Conservation (phyloP, 2,888 invertebrate species). For the Protonemura montana region DNA sequence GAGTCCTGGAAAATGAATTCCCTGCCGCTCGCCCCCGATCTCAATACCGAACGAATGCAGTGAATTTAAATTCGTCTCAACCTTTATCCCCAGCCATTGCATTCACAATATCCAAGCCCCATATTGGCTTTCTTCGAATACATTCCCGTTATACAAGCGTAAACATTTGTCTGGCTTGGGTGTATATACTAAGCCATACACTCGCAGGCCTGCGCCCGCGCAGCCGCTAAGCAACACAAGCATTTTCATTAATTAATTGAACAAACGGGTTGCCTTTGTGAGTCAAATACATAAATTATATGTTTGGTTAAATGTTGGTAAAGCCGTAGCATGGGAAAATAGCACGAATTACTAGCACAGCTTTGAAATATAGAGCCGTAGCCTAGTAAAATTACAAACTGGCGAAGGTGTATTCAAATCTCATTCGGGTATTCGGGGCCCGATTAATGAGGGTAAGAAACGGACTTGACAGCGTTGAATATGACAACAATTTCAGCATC, state of each 20-base stretch:
- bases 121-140: constrained; percentile 12
- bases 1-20: not conserved
- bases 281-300: not conserved
- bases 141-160: not conserved
- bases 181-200: not conserved
- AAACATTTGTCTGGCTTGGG: constrained; percentile 5
- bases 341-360: not conserved
- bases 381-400: not conserved
- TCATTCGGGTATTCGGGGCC: not conserved
- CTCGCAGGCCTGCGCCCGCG: not conserved
- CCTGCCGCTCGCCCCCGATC: not conserved
- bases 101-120: not conserved
- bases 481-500: not conserved
- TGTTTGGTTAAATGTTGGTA: constrained; percentile 12
- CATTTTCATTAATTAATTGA: not conserved
- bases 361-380: not conserved
- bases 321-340: not conserved
- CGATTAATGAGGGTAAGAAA: not conserved
- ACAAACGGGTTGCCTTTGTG: not conserved
- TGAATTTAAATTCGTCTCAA: not conserved
- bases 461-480: not conserved
- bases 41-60: not conserved
- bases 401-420: not conserved
- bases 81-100: not conserved
- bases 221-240: not conserved